phyloP scores from a whole-genome alignment of 1,140 invertebrate genomes.

The Drosophila sproati region DNA sequence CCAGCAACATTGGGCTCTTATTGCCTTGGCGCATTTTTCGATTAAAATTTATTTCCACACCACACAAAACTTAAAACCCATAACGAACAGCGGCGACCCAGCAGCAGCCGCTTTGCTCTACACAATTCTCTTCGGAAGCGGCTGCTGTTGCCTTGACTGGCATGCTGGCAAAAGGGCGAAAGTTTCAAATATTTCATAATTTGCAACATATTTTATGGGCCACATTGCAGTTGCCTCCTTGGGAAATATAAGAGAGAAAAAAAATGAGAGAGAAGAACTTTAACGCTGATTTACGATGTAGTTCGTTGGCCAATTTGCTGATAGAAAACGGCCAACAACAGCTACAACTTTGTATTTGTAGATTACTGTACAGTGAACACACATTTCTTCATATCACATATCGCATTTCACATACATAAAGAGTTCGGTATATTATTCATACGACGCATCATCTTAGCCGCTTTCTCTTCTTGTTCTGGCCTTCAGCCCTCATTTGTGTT shows the following conservation, averaged over 20 bases:
- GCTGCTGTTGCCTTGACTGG: neutral
- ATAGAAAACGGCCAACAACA: neutral
- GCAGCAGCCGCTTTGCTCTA: neutral
- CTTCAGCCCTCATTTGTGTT: constrained; percentile 24
- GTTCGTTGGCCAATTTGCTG: constrained; percentile 20
- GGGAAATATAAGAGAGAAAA: neutral
- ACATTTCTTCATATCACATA: neutral
- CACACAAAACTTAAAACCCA: constrained; percentile 81
- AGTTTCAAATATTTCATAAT: constrained; percentile 82
- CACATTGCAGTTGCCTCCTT: constrained; percentile 57
- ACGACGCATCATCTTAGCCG: constrained; percentile 9
- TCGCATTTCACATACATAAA: constrained; percentile 3
- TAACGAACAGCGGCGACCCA: constrained; percentile 53
- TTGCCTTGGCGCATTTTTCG: constrained; percentile 77
- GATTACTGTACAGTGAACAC: neutral
- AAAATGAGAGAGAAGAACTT: constrained; percentile 23
- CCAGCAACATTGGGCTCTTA: constrained; percentile 43
- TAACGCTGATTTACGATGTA: constrained; percentile 47
- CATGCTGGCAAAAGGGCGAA: constrained; percentile 36
- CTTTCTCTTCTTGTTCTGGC: neutral
- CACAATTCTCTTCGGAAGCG: neutral
- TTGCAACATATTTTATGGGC: constrained; percentile 78
- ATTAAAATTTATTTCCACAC: constrained; percentile 81
- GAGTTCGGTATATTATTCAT: constrained; percentile 35
- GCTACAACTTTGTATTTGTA: neutral